phyloP scores from a whole-genome alignment of 2,113 vertebrate species.

The Lanius collurio region DNA sequence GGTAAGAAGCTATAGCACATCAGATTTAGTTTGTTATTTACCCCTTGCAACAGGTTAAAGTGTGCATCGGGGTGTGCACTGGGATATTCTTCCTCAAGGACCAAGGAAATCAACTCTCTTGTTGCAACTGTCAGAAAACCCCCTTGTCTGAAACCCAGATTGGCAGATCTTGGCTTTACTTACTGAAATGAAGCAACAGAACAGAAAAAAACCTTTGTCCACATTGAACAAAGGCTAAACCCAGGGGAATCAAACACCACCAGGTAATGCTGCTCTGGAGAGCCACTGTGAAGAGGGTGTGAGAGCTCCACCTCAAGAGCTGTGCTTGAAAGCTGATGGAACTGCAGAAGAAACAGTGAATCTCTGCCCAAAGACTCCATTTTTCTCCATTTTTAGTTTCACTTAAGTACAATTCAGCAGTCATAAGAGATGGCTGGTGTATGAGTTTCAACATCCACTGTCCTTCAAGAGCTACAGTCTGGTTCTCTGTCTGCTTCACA shows the following conservation, averaged over 20 bases:
- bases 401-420: background rate
- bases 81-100: slow-evolving; percentile 42
- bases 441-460: background rate
- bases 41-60: slow-evolving; percentile 18
- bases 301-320: background rate
- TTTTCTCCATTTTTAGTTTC: background rate
- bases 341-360: background rate
- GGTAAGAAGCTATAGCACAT: background rate
- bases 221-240: background rate
- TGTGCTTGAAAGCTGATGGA: slow-evolving; percentile 39
- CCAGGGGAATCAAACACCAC: background rate
- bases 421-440: background rate
- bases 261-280: background rate
- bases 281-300: background rate
- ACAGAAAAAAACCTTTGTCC: background rate
- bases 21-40: slow-evolving; percentile 52
- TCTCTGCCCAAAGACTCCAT: background rate
- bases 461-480: background rate
- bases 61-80: slow-evolving; percentile 11
- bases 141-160: background rate
- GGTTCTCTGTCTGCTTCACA: background rate
- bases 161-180: background rate
- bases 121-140: background rate
- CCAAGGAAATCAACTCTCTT: background rate
- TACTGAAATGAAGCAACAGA: background rate